Evolutionary conservation across 2,113 vertebrate species (phyloP).

Genomic region (Grantiella picta): DNA sequence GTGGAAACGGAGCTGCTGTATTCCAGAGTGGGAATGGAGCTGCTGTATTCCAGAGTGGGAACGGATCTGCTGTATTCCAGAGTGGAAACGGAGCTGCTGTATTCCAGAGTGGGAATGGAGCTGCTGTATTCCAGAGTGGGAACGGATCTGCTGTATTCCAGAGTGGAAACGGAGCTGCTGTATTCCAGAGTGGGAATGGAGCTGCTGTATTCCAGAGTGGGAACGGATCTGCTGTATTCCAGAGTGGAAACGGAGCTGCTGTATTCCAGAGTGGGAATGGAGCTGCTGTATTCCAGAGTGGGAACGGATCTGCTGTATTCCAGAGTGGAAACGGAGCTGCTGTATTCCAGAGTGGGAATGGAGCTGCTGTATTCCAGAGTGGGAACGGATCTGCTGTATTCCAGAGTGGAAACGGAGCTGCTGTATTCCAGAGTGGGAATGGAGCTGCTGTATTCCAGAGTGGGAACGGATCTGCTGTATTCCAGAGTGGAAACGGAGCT

Average conservation of each 20-base stretch:
- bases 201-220: too few relatives aligned
- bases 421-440: background rate
- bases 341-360: background rate
- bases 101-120: too few relatives aligned
- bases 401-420: background rate
- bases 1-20: too few relatives aligned
- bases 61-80: accelerated
- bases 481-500: too few relatives aligned
- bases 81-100: accelerated
- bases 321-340: background rate
- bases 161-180: background rate
- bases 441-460: too few relatives aligned
- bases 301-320: accelerated
- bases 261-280: background rate
- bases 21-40: background rate
- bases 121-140: too few relatives aligned
- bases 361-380: too few relatives aligned
- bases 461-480: accelerated
- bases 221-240: accelerated
- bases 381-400: accelerated
- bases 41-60: background rate
- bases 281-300: too few relatives aligned
- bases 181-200: background rate
- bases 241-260: background rate
- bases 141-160: accelerated